phyloP scores from a whole-genome alignment of 2,113 vertebrate species.

The Platichthys flesus region DNA sequence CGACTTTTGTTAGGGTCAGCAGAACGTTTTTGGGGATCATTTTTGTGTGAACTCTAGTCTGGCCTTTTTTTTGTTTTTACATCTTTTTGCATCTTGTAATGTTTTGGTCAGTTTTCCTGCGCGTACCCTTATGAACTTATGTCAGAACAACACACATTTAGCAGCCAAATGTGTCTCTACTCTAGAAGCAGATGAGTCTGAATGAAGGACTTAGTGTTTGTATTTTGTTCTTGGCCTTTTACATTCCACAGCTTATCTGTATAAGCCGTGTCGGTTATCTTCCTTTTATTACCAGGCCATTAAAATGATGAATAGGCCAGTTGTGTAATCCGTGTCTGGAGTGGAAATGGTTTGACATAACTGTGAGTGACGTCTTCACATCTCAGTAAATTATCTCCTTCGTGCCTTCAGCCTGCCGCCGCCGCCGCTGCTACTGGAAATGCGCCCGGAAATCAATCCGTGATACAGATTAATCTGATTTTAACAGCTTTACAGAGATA shows the following conservation, averaged over 20 bases:
- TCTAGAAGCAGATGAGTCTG: neutral
- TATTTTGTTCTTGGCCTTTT: neutral
- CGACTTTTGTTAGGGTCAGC: neutral
- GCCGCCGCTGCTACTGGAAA: conserved; percentile 16
- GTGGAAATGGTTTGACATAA: conserved; percentile 61
- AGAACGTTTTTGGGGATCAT: no score
- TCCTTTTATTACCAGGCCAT: conserved; percentile 48
- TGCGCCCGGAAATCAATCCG: conserved; percentile 14
- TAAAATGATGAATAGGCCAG: conserved; percentile 53
- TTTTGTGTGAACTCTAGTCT: no score
- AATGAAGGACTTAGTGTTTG: neutral
- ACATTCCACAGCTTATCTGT: neutral
- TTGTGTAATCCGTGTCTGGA: conserved; percentile 50
- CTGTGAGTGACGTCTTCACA: conserved; percentile 49
- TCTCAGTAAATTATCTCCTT: conserved; percentile 59
- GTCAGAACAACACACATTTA: neutral
- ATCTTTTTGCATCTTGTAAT: neutral
- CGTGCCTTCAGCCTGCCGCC: conserved; percentile 6
- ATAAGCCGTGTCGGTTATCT: neutral
- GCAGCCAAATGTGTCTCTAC: neutral
- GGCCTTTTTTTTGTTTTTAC: no score
- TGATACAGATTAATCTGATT: conserved; percentile 48
- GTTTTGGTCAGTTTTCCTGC: no score
- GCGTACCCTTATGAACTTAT: no score
- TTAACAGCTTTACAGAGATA: conserved; percentile 48